Base-by-base conservation (phyloP, 2,888 invertebrate genomes). In the Blastobasis lacticolella region DNA sequence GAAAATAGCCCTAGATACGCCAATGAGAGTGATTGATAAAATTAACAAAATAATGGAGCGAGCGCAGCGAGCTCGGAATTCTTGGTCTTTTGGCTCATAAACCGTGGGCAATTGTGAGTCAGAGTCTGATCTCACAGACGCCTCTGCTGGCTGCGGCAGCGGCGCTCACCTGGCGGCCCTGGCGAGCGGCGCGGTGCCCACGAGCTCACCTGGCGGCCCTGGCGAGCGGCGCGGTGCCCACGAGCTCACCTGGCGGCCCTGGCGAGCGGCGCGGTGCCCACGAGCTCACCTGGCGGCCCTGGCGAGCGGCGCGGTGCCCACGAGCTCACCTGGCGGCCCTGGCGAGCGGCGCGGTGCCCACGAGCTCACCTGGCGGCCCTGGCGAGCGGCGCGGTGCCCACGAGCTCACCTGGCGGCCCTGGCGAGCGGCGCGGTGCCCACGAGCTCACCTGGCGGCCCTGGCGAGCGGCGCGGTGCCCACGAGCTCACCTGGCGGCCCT, bases 401-500 rank as follows among this genome's bases (percentile, higher is more conserved):
- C 42, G 42, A 42, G 42, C 42, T n/a, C 41, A 40, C 41, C 9
- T 8, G 7, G 40, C 40, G 40, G n/a, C n/a, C 8, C 40, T 40
- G 36, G 36, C 5, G 46, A n/a, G n/a, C n/a, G n/a, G n/a, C n/a
- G n/a, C n/a, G 55, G 94, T 88, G 57, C 87, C 6, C 53, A 92
- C 94, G 57, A 94, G 89, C 60, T n/a, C 41, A 40, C 41, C 9
- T 8, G 7, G 9, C 9, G 41, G 93, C 90, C 8, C 40, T 40
- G 36, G 36, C 5, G 46, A 96, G 90, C 60, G 90, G 85, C 46
- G 88, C 89, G 55, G 94, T 88, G 57, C 87, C 6, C 53, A 92
- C 94, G 57, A 94, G 89, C 60, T 93, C 92, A 90, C 88, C 54
- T 75, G 69, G 96, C 95, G 53, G 93, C 90, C 55, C 90, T 88